A percentile compares a stretch with the other conserved stretches of the same genome.
These are phyloP conservation scores for Adelphocoris suturalis DNA, from an alignment of 2,888 invertebrate genomes.

Conservation along the genomic window DNA sequence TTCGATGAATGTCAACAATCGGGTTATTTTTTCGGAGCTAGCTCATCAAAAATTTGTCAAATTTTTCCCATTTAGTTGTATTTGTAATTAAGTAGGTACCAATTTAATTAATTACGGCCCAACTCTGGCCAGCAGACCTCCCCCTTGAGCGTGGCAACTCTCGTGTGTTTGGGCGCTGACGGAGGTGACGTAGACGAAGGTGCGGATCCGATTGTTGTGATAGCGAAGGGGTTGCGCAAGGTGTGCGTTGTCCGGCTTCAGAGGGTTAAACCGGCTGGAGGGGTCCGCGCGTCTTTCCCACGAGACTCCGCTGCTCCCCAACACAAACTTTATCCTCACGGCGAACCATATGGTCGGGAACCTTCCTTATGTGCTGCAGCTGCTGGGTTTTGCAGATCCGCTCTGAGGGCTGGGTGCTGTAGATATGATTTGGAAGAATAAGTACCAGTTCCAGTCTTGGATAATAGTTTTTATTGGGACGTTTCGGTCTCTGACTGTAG, in stretches of 20 bases:
- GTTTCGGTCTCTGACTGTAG: no score
- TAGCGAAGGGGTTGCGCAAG: neutral
- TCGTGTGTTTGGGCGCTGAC: neutral
- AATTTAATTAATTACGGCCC: no score
- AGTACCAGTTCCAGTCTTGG: no score
- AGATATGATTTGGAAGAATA: no score
- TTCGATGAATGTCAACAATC: no score
- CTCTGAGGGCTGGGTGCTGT: no score
- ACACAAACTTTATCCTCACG: neutral
- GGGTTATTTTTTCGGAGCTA: no score
- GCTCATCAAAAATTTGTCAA: no score
- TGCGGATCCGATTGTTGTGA: neutral
- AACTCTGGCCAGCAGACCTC: neutral
- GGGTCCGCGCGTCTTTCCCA: conserved; percentile 7
- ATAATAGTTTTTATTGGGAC: no score
- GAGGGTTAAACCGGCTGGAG: neutral
- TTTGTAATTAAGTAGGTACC: no score
- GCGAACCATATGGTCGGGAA: neutral
- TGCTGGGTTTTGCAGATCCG: neutral
- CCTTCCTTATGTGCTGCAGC: neutral
- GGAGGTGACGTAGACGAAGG: neutral
- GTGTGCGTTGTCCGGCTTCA: conserved; percentile 10
- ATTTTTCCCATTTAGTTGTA: no score
- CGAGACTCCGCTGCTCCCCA: conserved; percentile 1
- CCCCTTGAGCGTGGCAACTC: neutral